Conservation (phyloP, 2,797 vertebrate genomes). For the Trachops cirrhosus region DNA sequence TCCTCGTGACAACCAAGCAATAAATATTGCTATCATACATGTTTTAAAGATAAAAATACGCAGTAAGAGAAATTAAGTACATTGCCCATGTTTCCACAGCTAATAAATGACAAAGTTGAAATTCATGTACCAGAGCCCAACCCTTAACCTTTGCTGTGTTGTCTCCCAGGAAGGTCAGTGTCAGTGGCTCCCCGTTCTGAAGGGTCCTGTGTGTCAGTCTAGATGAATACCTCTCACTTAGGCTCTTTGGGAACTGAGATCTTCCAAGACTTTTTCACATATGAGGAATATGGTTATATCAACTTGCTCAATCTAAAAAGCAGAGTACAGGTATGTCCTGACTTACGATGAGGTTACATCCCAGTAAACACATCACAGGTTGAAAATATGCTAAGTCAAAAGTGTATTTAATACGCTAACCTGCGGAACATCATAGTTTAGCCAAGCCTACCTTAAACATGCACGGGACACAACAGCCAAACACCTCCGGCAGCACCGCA, state of each 20-base stretch:
- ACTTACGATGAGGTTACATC: not conserved
- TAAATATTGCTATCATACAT: not conserved
- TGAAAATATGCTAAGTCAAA: not conserved
- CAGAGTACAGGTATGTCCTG: not conserved
- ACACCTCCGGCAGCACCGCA: not conserved
- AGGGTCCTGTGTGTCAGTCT: not conserved
- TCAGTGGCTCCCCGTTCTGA: not conserved
- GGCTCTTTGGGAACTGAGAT: not conserved
- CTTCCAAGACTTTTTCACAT: not conserved
- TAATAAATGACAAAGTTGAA: not conserved
- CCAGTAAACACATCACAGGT: not conserved
- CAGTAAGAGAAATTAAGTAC: not conserved
- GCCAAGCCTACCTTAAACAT: not conserved
- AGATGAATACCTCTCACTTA: not conserved
- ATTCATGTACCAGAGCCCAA: not conserved
- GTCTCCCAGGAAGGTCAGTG: not conserved
- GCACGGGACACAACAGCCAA: not conserved
- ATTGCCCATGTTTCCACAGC: not conserved
- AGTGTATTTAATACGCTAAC: not conserved
- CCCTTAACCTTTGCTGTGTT: not conserved
- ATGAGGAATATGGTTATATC: not conserved
- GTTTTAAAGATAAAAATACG: not conserved
- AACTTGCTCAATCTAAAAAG: not conserved
- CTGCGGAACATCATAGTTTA: not conserved
- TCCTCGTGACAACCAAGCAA: not conserved